phyloP scores from a whole-genome alignment of 2,113 vertebrate genomes.

The Tenrec ecaudatus region DNA sequence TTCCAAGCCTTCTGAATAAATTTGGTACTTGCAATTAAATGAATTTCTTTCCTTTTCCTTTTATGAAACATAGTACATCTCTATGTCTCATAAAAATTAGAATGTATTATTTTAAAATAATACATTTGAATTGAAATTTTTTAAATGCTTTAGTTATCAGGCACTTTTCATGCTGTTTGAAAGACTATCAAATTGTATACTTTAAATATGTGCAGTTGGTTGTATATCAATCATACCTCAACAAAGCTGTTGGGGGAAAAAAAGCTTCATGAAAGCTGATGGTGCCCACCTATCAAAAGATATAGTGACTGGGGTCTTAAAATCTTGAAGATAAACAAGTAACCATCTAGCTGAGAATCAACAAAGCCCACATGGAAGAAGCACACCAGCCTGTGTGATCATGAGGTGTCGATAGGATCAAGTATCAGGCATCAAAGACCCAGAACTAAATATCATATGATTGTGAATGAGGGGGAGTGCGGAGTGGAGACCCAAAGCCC shows the following conservation, averaged over 20 bases:
- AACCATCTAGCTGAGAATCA: too few relatives aligned
- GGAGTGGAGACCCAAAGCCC: too few relatives aligned
- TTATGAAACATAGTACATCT: conserved; percentile 66
- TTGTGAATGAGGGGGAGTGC: too few relatives aligned
- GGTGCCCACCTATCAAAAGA: too few relatives aligned
- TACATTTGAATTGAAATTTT: conserved; percentile 77
- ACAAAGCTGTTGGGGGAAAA: conserved; percentile 67
- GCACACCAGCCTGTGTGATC: too few relatives aligned
- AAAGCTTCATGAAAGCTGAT: background rate
- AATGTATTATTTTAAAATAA: conserved; percentile 82
- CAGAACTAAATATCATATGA: too few relatives aligned
- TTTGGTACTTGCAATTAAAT: conserved; percentile 80
- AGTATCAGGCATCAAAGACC: too few relatives aligned
- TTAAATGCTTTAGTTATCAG: conserved; percentile 77
- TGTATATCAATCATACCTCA: conserved; percentile 77
- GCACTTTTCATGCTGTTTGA: conserved; percentile 82
- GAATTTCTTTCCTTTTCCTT: conserved; percentile 77
- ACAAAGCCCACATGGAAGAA: too few relatives aligned
- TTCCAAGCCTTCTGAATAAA: conserved; percentile 94
- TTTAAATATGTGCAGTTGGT: conserved; percentile 71
- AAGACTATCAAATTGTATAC: conserved; percentile 74
- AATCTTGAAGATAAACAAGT: too few relatives aligned
- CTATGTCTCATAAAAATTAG: conserved; percentile 77
- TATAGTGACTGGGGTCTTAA: too few relatives aligned
- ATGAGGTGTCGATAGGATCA: too few relatives aligned